Base-by-base conservation (phyloP, 2,888 invertebrate genomes). In the Neocrepidodera transversa region DNA sequence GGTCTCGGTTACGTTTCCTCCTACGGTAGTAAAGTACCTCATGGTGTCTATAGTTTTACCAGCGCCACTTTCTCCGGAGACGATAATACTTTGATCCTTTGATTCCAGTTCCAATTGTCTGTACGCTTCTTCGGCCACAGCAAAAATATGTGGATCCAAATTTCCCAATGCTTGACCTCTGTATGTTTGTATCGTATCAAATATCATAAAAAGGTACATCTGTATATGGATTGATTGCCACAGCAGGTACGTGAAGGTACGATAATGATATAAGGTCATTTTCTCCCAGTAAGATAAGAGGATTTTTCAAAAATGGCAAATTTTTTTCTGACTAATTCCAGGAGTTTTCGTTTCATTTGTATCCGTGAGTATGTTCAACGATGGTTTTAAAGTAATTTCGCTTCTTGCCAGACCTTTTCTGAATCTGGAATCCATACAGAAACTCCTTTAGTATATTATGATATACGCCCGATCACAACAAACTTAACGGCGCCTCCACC, bases 1-100 rank as follows among this genome's bases (percentile, higher is more conserved):
- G 0, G 95, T 95, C 76, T 95, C 95, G 8, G 91, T 92, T 54
- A 87, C 83, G 62, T 72, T 78, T 0, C 97, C 97, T 0, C 97
- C 95, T 0, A 97, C 96, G 0, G 94, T 93, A 0, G 97, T 97
- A 81, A 98, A 97, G 76, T 95, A 99, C 45, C 97, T 83, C 98
- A 99, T 99, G 1, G 97, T 95, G 78, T 97, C 98, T 1, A 99
- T 97, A 0, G 99, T 99, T 80, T 99, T 99, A 0, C 98, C 98
- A 0, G 98, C 98, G 0, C 98, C 98, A 0, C 96, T 97, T 78
- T 99, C 98, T 0, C 98, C 98, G 64, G 95, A 92, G 7, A 99
- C 97, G 80, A 93, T 92, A 70, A 93, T 92, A 74, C 92, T 92
- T 73, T 93, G 89, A 75, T 93, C 89, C 64, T 87, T 83, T 65